Percentiles rank a stretch among this genome's conserved stretches.
phyloP scores from a whole-genome alignment of 64 coral and sea anemone genomes.

The Anthopleura sola region DNA sequence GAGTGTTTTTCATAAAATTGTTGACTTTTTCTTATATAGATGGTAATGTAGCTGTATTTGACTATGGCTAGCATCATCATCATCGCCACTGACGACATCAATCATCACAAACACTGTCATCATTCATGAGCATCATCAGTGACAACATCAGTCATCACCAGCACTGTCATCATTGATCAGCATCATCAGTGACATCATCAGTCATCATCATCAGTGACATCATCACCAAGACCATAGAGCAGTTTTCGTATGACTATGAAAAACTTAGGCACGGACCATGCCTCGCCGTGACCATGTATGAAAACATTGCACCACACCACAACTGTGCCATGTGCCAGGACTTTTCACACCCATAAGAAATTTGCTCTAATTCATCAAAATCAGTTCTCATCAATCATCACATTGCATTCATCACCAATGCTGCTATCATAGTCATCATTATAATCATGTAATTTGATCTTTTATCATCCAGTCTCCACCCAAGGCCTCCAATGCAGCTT shows the following conservation, averaged over 20 bases:
- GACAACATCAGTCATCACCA: no score
- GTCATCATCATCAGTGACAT: not conserved
- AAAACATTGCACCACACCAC: no score
- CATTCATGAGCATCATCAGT: not conserved
- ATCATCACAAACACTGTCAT: not conserved
- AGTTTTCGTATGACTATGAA: no score
- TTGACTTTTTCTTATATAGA: no score
- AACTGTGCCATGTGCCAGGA: no score
- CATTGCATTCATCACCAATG: not conserved
- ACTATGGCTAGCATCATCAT: not conserved
- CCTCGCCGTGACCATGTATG: no score
- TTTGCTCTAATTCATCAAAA: no score
- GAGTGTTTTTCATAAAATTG: not conserved
- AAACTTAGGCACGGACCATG: no score
- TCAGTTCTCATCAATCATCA: not conserved
- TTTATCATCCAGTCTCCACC: slow-evolving; percentile 17
- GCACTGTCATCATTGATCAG: not conserved
- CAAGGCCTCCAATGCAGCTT: slow-evolving; percentile 22
- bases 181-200: not conserved
- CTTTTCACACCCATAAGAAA: no score
- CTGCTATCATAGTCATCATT: not conserved
- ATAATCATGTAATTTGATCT: not conserved
- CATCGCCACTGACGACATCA: not conserved
- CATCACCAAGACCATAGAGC: not conserved
- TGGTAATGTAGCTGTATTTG: no score